Conservation (phyloP, 2,797 vertebrate genomes). For the Argya squamiceps region DNA sequence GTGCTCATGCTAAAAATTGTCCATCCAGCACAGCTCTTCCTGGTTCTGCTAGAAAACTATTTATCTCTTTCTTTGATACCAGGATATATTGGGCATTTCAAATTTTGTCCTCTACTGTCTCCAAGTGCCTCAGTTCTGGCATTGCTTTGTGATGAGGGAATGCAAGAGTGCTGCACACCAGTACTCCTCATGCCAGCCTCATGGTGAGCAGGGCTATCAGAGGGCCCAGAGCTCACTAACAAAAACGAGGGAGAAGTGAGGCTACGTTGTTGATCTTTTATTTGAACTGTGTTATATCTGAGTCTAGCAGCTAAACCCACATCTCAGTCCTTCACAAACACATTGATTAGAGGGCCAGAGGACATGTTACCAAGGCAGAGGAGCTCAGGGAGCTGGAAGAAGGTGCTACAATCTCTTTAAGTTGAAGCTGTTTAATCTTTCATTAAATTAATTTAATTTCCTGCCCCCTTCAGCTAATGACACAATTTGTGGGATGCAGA, state of each 20-base stretch:
- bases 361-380: not conserved
- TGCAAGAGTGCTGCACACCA: not conserved
- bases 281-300: not conserved
- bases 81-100: not conserved
- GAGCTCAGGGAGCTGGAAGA: not conserved
- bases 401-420: not conserved
- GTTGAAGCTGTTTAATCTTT: not conserved
- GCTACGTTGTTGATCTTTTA: not conserved
- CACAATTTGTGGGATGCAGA: not conserved
- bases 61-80: not conserved
- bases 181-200: not conserved
- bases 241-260: not conserved
- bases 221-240: not conserved
- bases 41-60: not conserved
- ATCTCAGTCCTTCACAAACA: not conserved
- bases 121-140: not conserved
- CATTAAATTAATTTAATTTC: not conserved
- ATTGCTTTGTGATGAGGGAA: rapidly evolving
- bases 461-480: not conserved
- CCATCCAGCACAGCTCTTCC: not conserved
- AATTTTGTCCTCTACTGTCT: not conserved
- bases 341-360: not conserved
- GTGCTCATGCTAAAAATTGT: not conserved
- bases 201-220: not conserved
- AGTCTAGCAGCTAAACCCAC: not conserved